Conservation (phyloP, 2,888 invertebrate species). For the Itoplectis maculator region DNA sequence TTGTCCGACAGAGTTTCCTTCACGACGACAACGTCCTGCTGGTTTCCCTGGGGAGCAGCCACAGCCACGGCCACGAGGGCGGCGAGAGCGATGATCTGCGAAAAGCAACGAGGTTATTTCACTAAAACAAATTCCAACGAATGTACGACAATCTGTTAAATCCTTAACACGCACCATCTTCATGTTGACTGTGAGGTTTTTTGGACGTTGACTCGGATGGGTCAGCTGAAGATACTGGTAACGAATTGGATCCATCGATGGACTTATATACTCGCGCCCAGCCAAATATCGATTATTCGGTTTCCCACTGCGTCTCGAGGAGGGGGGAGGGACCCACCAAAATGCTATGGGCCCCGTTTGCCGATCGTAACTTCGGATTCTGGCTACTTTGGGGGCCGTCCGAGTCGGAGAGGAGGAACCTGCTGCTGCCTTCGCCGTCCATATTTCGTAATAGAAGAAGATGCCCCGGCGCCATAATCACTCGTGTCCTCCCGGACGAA, state of each 20-base stretch:
- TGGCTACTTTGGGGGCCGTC: background rate
- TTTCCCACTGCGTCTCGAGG: slow-evolving; percentile 35
- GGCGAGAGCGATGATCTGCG: slow-evolving; percentile 74
- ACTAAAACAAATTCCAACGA: background rate
- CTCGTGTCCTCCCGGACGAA: slow-evolving; percentile 9
- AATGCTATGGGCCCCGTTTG: slow-evolving; percentile 8
- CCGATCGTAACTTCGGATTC: background rate
- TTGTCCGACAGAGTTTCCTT: slow-evolving; percentile 76
- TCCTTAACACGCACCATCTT: slow-evolving; percentile 69
- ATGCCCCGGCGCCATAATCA: slow-evolving; percentile 3
- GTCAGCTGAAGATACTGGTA: slow-evolving; percentile 64
- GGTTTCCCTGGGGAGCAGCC: slow-evolving; percentile 71
- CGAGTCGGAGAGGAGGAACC: background rate
- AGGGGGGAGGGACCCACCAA: slow-evolving; percentile 29
- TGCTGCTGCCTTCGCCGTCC: background rate
- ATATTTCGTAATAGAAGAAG: slow-evolving; percentile 26
- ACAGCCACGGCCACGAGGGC: slow-evolving; percentile 74
- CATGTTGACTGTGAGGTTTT: slow-evolving; percentile 64
- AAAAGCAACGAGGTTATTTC: background rate
- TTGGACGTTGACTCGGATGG: slow-evolving; percentile 43
- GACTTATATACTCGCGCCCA: slow-evolving; percentile 63
- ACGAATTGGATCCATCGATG: slow-evolving; percentile 22
- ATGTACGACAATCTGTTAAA: slow-evolving; percentile 20
- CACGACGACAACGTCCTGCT: slow-evolving; percentile 67
- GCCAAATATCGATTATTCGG: slow-evolving; percentile 60